These are phyloP conservation scores for Pseudococcus jackbeardsleyi DNA, from an alignment of 2,888 invertebrate genomes.

Conservation along the genomic window DNA sequence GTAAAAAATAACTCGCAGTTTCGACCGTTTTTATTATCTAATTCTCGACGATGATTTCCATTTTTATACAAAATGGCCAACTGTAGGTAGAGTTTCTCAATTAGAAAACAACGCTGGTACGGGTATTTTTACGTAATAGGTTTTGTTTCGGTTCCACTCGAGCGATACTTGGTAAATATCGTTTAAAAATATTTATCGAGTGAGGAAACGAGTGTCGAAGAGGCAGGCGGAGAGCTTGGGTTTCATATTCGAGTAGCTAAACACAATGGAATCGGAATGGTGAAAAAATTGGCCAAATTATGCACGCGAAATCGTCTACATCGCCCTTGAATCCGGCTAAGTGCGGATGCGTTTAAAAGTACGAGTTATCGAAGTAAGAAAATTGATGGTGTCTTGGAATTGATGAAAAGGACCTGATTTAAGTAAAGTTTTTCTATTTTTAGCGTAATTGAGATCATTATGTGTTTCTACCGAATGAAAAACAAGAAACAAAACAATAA, in stretches of 20 bases:
- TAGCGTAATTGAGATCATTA: too few relatives aligned
- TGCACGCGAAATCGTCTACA: conserved; percentile 13
- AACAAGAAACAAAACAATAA: too few relatives aligned
- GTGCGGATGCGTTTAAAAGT: neutral
- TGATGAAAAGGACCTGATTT: too few relatives aligned
- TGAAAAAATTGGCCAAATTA: neutral
- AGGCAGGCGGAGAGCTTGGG: neutral
- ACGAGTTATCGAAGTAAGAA: neutral
- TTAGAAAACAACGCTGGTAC: neutral
- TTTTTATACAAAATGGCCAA: neutral
- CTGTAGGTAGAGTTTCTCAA: neutral
- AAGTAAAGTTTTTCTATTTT: too few relatives aligned
- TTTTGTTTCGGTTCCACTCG: conserved; percentile 28
- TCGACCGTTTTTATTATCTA: neutral
- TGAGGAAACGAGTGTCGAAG: neutral
- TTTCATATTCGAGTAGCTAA: neutral
- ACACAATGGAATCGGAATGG: neutral
- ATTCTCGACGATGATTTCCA: neutral
- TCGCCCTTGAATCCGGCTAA: neutral
- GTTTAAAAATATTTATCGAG: conserved; percentile 18
- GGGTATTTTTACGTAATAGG: neutral
- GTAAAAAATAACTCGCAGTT: neutral
- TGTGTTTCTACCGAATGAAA: too few relatives aligned
- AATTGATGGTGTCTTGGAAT: neutral
- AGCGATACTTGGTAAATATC: neutral